Evolutionary conservation across 2,888 invertebrate species (phyloP), one percentile per base, ranked within the genome.

Genomic region (Spisula subtruncata): DNA sequence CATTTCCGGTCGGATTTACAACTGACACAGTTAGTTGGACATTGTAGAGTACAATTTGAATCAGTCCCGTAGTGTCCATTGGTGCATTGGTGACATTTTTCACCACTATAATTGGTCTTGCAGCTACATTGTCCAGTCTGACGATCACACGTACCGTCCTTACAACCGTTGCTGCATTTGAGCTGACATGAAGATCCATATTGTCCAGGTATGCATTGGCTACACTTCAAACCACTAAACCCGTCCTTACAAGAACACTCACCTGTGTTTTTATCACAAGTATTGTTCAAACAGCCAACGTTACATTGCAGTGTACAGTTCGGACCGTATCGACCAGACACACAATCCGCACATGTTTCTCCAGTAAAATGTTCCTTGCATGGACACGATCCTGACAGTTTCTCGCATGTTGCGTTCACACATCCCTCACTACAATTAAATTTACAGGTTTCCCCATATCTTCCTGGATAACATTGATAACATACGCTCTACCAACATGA

Each of bases 181-280:
- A 35, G 12, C 35, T 35, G 56, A 29, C 82, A 82, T 14, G 56
- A 56, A n/a, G 20, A 32, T 32, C 82, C 82, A 41, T 82, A 82
- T 35, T 35, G 16, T n/a, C 56, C 51, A 35, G 20, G 0, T 5
- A 32, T 60, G n/a, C 82, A 82, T 8, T 56, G 32, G 35, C 16
- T 54, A 56, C 82, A 82, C 20, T 82, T 82, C 18, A 56, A 25
- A 18, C 82, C 82, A 35, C 32, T 20, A 82, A 82, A 82, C 18
- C 60, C 60, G 25, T 56, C 20, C 0, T 56, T 56, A 41, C 82
- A 82, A 66, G 25, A 6, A 12, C 56, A 82, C 10, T n/a, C 56
- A 35, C 56, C 82, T 1, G 82, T 20, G 35, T 5, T 20, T 10
- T 18, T 82, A 35, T 56, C 35, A 20, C 82, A 82, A 35, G 56